Evolutionary conservation across 2,113 vertebrate genomes (phyloP), one percentile per base, ranked within the genome.

Genomic region (Phasianus colchicus): DNA sequence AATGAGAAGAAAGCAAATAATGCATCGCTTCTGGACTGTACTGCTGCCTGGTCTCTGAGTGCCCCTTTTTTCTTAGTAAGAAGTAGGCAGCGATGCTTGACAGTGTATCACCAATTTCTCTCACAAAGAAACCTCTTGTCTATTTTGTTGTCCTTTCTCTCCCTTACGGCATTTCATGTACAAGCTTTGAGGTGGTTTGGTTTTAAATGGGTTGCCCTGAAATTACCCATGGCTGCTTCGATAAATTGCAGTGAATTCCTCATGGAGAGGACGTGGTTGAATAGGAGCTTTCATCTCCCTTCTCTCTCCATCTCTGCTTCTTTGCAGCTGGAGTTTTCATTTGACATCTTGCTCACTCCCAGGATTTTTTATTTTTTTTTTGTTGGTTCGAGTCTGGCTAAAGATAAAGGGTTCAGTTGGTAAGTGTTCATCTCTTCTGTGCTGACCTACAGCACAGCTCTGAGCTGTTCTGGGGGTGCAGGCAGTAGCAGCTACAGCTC

Each of bases 211-310:
- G 34, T n/a, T 75, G 80, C 17, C 3, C 55, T 77, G 71, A 10
- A 71, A 84, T 60, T 18, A 30, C 3, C 81, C 2, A 0, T 9
- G 32, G 32, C 74, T n/a, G 48, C 64, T 34, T 34, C 0, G 0
- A 54, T 21, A 27, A 79, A 60, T 47, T 14, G n/a, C 10, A 29
- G 63, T 21, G 63, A 67, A 82, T 67, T 69, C 88, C 85, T 75
- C 1, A 0, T 22, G 61, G 65, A 25, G 88, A 11, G 11, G 3
- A 10, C 0, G 0, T 63, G 40, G 6, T 13, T 40, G 77, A 73
- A 40, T 16, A 38, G 88, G 19, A 58, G 24, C 71, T 93, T 61
- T 72, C 47, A 65, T 14, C 52, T 64, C 78, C 60, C 38, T 30
- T 83, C 57, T 32, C 30, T 45, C 66, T 66, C 63, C 85, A 55